Evolutionary conservation across 2,113 vertebrate species (phyloP).

Genomic region (Zingel zingel): DNA sequence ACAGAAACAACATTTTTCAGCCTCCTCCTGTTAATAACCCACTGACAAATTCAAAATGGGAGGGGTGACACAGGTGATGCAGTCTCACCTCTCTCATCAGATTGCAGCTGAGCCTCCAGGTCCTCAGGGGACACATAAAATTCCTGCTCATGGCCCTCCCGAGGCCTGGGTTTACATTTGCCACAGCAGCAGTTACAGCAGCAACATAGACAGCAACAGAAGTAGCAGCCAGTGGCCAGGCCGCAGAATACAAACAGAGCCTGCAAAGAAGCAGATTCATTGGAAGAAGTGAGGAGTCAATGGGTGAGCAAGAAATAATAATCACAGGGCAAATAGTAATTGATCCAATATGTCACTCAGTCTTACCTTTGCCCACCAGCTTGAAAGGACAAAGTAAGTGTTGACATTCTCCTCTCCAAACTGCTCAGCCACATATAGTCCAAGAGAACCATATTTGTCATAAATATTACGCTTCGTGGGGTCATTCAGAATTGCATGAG

Average conservation of each 20-base stretch:
- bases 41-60: neutral
- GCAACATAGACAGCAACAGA: slow-evolving; percentile 99
- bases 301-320: neutral
- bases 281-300: neutral
- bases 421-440: slow-evolving; percentile 98
- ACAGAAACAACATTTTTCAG: slow-evolving; percentile 24
- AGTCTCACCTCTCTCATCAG: slow-evolving; percentile 94
- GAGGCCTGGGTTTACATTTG: slow-evolving; percentile 95
- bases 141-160: slow-evolving; percentile 91
- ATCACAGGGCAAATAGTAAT: neutral
- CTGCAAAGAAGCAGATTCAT: slow-evolving; percentile 75
- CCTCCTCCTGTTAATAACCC: neutral
- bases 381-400: slow-evolving; percentile 99
- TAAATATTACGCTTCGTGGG: slow-evolving; percentile 98
- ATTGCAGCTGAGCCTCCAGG: slow-evolving; percentile 97
- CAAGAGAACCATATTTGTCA: slow-evolving; percentile 98
- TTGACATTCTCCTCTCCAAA: slow-evolving; percentile 99
- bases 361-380: slow-evolving; percentile 99
- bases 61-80: neutral
- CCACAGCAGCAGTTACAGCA: slow-evolving; percentile 99
- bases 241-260: slow-evolving; percentile 96
- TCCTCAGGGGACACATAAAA: slow-evolving; percentile 98
- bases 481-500: slow-evolving; percentile 95
- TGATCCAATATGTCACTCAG: no score
- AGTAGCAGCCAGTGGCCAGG: slow-evolving; percentile 96